Evolutionary conservation across 2,797 vertebrate genomes (phyloP).

Genomic region (Cyprinella venusta): DNA sequence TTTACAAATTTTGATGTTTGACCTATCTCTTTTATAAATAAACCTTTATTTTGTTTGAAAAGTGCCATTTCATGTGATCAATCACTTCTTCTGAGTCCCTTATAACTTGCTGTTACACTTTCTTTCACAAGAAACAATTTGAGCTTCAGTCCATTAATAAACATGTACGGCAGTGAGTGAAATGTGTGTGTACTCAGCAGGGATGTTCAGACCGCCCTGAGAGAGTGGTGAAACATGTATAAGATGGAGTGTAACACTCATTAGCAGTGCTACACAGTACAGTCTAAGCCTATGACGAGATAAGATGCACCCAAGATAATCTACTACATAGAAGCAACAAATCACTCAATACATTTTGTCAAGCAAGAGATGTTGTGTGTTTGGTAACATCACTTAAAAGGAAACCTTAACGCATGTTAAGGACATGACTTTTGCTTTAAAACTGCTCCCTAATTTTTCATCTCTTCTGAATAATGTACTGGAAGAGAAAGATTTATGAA

Average conservation of each 20-base stretch:
- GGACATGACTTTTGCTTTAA: background rate
- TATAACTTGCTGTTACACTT: background rate
- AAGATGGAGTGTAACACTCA: background rate
- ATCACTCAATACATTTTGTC: background rate
- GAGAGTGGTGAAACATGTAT: conserved; percentile 21
- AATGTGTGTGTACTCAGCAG: conserved; percentile 12
- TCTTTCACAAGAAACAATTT: background rate
- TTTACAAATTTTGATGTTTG: conserved; percentile 2
- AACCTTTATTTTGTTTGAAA: conserved; percentile 21
- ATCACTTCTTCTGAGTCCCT: background rate
- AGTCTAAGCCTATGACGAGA: too few species aligned
- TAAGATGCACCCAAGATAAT: background rate
- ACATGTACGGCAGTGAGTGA: background rate
- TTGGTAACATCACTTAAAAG: background rate
- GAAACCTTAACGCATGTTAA: background rate
- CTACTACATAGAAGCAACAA: background rate
- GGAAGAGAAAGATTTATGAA: background rate
- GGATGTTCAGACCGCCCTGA: background rate
- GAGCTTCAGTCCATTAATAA: background rate
- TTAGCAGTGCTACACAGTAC: background rate
- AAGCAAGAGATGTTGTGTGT: background rate
- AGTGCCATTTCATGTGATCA: background rate
- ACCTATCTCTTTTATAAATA: conserved; percentile 34
- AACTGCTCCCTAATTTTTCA: background rate
- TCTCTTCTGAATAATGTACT: background rate